These are phyloP conservation scores for Gari tellinella DNA, from an alignment of 2,888 invertebrate genomes.

Conservation along the genomic window DNA sequence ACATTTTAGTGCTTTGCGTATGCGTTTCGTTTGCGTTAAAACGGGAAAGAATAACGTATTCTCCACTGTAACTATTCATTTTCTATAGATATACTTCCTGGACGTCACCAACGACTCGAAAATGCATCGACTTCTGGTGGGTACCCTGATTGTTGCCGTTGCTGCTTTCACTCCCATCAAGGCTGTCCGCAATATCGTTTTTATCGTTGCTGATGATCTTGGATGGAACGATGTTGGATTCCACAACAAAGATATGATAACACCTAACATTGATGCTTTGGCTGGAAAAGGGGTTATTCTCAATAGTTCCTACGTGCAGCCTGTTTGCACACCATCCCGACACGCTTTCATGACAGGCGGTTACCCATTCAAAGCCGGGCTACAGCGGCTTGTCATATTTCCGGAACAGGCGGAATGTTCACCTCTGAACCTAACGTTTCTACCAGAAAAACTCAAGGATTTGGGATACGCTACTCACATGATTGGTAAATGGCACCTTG, in stretches of 20 bases:
- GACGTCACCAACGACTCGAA: too few relatives aligned
- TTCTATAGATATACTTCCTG: too few relatives aligned
- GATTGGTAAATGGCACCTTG: conserved; percentile 85
- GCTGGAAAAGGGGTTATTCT: conserved; percentile 83
- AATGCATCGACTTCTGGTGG: too few relatives aligned
- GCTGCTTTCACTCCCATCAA: neutral
- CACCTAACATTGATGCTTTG: conserved; percentile 84
- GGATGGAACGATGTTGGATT: conserved; percentile 84
- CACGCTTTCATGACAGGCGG: conserved; percentile 71
- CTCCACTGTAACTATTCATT: too few relatives aligned
- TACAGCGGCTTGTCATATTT: conserved; percentile 74
- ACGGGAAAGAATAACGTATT: too few relatives aligned
- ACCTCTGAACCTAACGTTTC: conserved; percentile 69
- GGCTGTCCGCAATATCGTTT: conserved; percentile 55
- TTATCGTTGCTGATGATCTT: conserved; percentile 71
- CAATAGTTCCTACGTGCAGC: conserved; percentile 84
- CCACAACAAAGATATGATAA: conserved; percentile 83
- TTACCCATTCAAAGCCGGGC: conserved; percentile 71
- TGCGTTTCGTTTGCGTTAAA: too few relatives aligned
- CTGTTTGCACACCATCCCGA: conserved; percentile 84
- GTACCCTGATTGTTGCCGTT: neutral
- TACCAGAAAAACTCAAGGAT: conserved; percentile 72
- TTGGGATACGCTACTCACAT: conserved; percentile 79
- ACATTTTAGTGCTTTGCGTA: too few relatives aligned
- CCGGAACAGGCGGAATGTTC: conserved; percentile 68